Conservation (phyloP, 2,113 vertebrate species). For the Psephotus haematonotus region DNA sequence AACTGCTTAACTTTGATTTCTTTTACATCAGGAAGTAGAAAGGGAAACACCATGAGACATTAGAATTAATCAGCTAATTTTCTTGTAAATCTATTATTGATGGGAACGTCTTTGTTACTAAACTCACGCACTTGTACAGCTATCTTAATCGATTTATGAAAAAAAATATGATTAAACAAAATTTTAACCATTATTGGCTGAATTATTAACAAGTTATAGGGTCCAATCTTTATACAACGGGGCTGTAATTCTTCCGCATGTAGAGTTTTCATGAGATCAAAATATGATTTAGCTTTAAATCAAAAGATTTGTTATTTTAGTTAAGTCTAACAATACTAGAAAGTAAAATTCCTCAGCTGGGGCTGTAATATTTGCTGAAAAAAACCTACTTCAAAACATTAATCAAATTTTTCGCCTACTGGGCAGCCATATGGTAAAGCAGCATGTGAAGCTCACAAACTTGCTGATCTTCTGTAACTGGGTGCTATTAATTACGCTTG, state of each 20-base stretch:
- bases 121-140: neutral
- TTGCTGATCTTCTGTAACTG: slow-evolving; percentile 99
- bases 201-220: slow-evolving; percentile 34
- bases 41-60: neutral
- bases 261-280: slow-evolving; percentile 70
- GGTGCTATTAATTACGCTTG: slow-evolving; percentile 99
- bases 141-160: neutral
- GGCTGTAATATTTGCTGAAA: slow-evolving; percentile 95
- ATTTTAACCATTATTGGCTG: neutral
- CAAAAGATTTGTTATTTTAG: slow-evolving; percentile 69
- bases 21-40: neutral
- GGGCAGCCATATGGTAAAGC: slow-evolving; percentile 99
- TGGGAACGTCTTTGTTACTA: neutral
- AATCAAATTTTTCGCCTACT: slow-evolving; percentile 99
- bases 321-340: slow-evolving; percentile 70
- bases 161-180: neutral
- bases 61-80: neutral
- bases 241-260: slow-evolving; percentile 64
- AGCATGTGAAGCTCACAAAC: slow-evolving; percentile 99
- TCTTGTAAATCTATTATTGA: neutral
- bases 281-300: slow-evolving; percentile 76
- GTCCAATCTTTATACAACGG: slow-evolving; percentile 16
- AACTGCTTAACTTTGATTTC: neutral
- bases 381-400: slow-evolving; percentile 95
- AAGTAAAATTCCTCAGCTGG: slow-evolving; percentile 84